Evolutionary conservation across 2,113 vertebrate species (phyloP), one percentile per base, ranked within the genome.

Genomic region (Neopipo cinnamomea): DNA sequence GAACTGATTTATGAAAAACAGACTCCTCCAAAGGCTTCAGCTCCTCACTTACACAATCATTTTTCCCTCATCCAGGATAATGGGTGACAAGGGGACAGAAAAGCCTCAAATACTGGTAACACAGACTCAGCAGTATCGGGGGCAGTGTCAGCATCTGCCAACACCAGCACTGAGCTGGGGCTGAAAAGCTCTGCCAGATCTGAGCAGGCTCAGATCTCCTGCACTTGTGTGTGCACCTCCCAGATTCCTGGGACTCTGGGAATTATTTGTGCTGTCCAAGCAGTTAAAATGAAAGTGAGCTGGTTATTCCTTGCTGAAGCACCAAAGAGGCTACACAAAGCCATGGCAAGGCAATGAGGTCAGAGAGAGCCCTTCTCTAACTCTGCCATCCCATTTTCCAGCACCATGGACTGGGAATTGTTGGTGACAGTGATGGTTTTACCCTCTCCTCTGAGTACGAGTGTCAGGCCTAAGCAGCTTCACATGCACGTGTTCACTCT

Each of bases 401-500:
- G 37, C 61, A 63, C 27, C 12, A 21, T 14, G 39, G 28, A 42
- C 61, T 10, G 27, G 39, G 61, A 30, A 21, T 2, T 61, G 31
- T 5, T 14, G 10, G n/a, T 31, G 37, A 52, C 46, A 24, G 20
- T 3, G 59, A 65, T 3, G 27, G 50, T 25, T 73, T 72, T 56
- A 25, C 24, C 12, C 44, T 37, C 49, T 53, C 21, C 22, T 4
- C 49, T 8, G 12, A 79, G 63, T 12, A 46, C 11, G 25, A 2
- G 23, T 4, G 14, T 50, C 46, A 75, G 50, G 52, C 27, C 59
- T 33, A 58, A 89, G 50, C 41, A 73, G 50, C 59, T 70, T 53
- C 71, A 50, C 0, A 0, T 27, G 19, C 25, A 74, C 16, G 5
- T 1, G 6, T 50, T 46, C 16, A 61, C 30, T 10, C 47, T 42